phyloP scores from a whole-genome alignment of 2,888 invertebrate genomes.

The Petrolisthes cinctipes region DNA sequence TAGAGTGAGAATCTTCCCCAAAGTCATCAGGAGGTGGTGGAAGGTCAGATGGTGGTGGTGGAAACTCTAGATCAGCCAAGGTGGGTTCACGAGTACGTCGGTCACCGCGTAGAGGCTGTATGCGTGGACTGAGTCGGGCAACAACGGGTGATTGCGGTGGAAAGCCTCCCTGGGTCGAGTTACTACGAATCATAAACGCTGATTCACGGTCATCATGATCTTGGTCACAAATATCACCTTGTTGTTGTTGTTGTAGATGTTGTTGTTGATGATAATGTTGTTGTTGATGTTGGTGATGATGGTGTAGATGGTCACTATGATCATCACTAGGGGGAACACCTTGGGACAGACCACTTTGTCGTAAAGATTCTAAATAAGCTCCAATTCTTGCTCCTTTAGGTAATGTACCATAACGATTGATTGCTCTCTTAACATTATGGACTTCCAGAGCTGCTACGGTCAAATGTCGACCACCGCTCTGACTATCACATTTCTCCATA shows the following conservation, averaged over 20 bases:
- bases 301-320: slow-evolving; percentile 7
- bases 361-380: slow-evolving; percentile 93
- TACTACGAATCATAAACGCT: slow-evolving; percentile 83
- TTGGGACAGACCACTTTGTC: slow-evolving; percentile 79
- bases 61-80: slow-evolving; percentile 80
- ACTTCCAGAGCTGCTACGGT: slow-evolving; percentile 82
- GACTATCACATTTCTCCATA: slow-evolving; percentile 62
- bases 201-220: slow-evolving; percentile 69
- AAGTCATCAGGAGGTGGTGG: slow-evolving; percentile 76
- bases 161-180: slow-evolving; percentile 81
- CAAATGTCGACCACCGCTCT: slow-evolving; percentile 53
- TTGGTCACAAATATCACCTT: slow-evolving; percentile 69
- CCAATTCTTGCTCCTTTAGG: slow-evolving; percentile 97
- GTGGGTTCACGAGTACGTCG: slow-evolving; percentile 52
- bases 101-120: slow-evolving; percentile 72
- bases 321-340: slow-evolving; percentile 66
- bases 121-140: slow-evolving; percentile 76
- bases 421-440: slow-evolving; percentile 93
- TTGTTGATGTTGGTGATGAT: background rate
- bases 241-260: slow-evolving; percentile 27
- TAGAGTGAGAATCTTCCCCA: slow-evolving; percentile 47
- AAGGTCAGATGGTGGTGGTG: slow-evolving; percentile 84
- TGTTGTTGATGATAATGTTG: background rate
- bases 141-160: slow-evolving; percentile 67
- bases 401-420: slow-evolving; percentile 93